These are phyloP conservation scores for Cephalotes varians DNA, from an alignment of 2,888 invertebrate species.

Conservation along the genomic window DNA sequence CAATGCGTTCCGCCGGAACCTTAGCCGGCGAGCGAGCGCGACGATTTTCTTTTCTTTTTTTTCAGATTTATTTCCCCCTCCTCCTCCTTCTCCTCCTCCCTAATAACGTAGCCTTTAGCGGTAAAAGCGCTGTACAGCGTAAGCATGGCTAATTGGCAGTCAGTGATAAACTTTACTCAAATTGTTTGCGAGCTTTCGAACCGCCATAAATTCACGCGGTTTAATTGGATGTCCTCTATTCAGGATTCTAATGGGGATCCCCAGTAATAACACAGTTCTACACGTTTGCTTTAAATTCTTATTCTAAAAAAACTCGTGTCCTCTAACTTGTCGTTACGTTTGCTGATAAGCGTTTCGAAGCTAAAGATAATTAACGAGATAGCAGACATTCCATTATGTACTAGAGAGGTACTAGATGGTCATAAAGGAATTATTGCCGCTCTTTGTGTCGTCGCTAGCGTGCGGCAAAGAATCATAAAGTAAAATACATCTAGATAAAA, in stretches of 20 bases:
- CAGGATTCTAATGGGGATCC: slow-evolving; percentile 10
- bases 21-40: slow-evolving; percentile 30
- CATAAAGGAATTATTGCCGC: slow-evolving; percentile 8
- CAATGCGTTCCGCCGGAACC: slow-evolving; percentile 51
- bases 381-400: background rate
- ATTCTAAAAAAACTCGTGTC: background rate
- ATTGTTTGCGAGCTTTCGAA: slow-evolving; percentile 40
- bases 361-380: slow-evolving; percentile 5
- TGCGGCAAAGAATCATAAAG: slow-evolving; percentile 21
- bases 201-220: slow-evolving; percentile 37
- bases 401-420: no score
- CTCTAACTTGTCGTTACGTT: background rate
- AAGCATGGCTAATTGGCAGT: slow-evolving; percentile 50
- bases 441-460: slow-evolving; percentile 5
- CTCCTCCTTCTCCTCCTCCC: no score
- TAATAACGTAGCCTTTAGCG: slow-evolving; percentile 14
- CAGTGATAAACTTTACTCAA: slow-evolving; percentile 49
- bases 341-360: background rate
- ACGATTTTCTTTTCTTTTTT: background rate
- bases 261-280: slow-evolving; percentile 13
- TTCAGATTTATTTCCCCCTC: background rate
- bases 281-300: background rate
- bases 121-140: slow-evolving; percentile 11
- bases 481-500: slow-evolving; percentile 58
- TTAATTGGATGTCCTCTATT: slow-evolving; percentile 45